Conservation (phyloP, 2,888 invertebrate species). For the Sphaeridia pumilis region DNA sequence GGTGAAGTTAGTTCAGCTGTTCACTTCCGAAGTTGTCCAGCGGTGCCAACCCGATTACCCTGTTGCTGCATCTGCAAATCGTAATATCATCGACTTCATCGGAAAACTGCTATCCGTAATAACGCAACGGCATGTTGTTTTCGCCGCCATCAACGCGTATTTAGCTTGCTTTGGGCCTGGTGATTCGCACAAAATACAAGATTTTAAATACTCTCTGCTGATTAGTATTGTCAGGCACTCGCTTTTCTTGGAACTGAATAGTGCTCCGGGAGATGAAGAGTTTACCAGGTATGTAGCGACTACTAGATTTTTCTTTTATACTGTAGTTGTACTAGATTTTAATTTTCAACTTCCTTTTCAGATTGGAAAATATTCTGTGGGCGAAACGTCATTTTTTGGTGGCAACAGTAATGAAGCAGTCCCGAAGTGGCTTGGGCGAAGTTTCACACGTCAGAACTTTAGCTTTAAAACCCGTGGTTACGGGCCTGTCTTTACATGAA, state of each 20-base stretch:
- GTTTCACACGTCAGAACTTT: conserved; percentile 33
- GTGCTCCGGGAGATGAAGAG: conserved; percentile 28
- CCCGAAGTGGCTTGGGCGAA: conserved; percentile 33
- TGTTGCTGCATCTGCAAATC: conserved; percentile 29
- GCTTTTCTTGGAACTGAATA: conserved; percentile 32
- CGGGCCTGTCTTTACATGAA: conserved; percentile 29
- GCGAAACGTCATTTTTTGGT: conserved; percentile 32
- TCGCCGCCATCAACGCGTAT: conserved; percentile 33
- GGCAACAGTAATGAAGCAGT: conserved; percentile 36
- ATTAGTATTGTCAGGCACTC: conserved; percentile 33
- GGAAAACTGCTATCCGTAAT: conserved; percentile 28
- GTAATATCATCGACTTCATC: conserved; percentile 29
- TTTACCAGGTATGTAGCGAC: conserved; percentile 15
- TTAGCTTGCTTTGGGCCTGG: conserved; percentile 36
- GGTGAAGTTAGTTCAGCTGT: conserved; percentile 32
- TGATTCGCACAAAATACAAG: conserved; percentile 35
- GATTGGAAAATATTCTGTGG: conserved; percentile 32
- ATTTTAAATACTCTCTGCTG: conserved; percentile 31
- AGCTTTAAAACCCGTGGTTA: conserved; percentile 33
- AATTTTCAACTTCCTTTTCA: conserved; percentile 3
- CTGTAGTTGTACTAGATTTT: background rate
- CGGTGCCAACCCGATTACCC: conserved; percentile 32
- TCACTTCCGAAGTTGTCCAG: conserved; percentile 34
- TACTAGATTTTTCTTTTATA: background rate
- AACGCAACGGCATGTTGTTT: conserved; percentile 30